A percentile compares a stretch with the other conserved stretches of the same genome.
Evolutionary conservation across 2,888 invertebrate genomes (phyloP).

Genomic region (Tricholauxania praeusta): DNA sequence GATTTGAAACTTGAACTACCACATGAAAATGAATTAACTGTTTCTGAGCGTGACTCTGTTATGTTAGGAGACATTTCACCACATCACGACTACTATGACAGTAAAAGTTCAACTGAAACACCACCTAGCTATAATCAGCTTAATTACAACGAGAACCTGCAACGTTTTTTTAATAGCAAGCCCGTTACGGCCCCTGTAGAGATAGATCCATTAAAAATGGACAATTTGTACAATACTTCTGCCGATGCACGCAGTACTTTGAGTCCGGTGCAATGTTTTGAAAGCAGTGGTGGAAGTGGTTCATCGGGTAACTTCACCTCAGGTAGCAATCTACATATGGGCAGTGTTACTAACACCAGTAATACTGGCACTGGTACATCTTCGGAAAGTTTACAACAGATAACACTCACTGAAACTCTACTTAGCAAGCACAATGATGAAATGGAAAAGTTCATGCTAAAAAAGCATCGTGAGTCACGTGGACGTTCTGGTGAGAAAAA

Average conservation of each 20-base stretch:
- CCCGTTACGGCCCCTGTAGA: constrained; percentile 72
- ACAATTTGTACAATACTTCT: constrained; percentile 66
- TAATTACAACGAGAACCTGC: constrained; percentile 86
- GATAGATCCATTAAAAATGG: constrained; percentile 69
- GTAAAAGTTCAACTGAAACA: constrained; percentile 83
- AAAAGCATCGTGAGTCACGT: constrained; percentile 76
- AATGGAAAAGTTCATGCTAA: constrained; percentile 84
- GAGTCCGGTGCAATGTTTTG: constrained; percentile 63
- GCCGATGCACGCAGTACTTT: constrained; percentile 54
- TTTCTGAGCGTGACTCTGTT: constrained; percentile 80
- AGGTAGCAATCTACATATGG: constrained; percentile 72
- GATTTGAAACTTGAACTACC: constrained; percentile 73
- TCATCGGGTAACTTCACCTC: constrained; percentile 74
- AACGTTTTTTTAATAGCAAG: constrained; percentile 77
- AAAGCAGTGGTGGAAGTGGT: constrained; percentile 73
- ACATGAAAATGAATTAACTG: constrained; percentile 71
- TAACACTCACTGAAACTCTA: constrained; percentile 73
- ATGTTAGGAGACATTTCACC: constrained; percentile 89
- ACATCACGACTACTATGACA: constrained; percentile 83
- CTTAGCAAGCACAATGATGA: constrained; percentile 81
- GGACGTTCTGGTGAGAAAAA: constrained; percentile 69
- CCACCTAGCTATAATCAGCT: constrained; percentile 87
- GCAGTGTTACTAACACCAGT: constrained; percentile 70
- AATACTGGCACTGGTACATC: constrained; percentile 67
- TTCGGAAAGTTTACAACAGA: constrained; percentile 68